Conservation (phyloP, 2,888 invertebrate species). For the Synergus japonicus region DNA sequence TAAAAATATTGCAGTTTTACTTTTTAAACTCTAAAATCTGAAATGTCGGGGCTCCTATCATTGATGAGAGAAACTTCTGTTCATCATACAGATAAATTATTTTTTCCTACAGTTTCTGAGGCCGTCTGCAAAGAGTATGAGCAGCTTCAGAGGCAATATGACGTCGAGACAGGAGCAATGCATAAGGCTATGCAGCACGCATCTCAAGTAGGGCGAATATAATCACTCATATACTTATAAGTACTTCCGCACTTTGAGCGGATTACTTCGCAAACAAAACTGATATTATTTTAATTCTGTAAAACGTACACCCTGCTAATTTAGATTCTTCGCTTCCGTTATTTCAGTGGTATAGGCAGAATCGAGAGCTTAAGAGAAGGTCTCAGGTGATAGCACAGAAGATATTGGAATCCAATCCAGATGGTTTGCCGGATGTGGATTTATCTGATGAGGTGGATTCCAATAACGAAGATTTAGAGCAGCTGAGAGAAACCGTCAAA, state of each 20-base stretch:
- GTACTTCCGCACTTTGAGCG: constrained; percentile 27
- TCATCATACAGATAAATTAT: constrained; percentile 42
- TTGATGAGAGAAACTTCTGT: constrained; percentile 2
- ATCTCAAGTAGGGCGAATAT: constrained; percentile 66
- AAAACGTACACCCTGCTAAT: neutral
- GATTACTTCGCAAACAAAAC: constrained; percentile 6
- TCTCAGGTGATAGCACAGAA: constrained; percentile 83
- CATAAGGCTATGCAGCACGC: constrained; percentile 86
- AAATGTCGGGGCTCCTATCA: constrained; percentile 10
- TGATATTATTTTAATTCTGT: constrained; percentile 20
- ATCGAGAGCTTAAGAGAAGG: constrained; percentile 84
- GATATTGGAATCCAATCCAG: constrained; percentile 79
- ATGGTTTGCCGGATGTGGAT: constrained; percentile 74
- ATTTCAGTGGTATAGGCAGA: constrained; percentile 86
- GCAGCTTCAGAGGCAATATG: constrained; percentile 85
- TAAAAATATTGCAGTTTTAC: neutral
- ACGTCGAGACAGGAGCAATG: constrained; percentile 86
- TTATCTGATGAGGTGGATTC: constrained; percentile 71
- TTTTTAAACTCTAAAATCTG: constrained; percentile 22
- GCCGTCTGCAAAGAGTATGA: constrained; percentile 86
- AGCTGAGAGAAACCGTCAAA: constrained; percentile 83
- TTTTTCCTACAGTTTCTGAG: constrained; percentile 81
- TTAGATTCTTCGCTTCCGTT: neutral
- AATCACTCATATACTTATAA: constrained; percentile 34
- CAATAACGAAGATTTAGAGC: constrained; percentile 81